Base-by-base conservation (phyloP, 2,113 vertebrate species). In the Neotragus pygmaeus region DNA sequence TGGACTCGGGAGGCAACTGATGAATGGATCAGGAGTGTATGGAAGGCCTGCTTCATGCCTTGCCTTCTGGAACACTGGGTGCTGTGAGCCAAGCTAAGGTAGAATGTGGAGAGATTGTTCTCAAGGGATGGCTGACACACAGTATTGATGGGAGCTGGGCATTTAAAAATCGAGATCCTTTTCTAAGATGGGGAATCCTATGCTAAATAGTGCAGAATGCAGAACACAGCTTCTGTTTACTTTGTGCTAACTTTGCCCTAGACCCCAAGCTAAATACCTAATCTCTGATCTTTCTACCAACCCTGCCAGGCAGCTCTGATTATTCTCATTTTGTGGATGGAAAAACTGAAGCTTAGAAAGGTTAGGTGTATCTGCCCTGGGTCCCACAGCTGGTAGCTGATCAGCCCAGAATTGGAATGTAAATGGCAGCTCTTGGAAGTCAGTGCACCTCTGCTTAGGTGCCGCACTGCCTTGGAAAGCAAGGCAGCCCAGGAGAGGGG, bases 301-400 rank as follows among this genome's bases (percentile, higher is more conserved):
- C 3, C 28, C 19, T 80, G 1, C 10, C 14, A 86, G n/a, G 33
- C 11, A 78, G 45, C 43, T 78, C n/a, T 89, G 47, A 49, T 73
- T 27, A 75, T 82, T 70, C 12, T 91, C 10, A 60, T 93, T 86
- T 89, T 88, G 30, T 73, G 19, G 6, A 58, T 66, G 33, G 90
- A 70, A 94, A 92, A 80, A 62, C 16, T 30, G 88, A 91, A 58
- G 45, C 25, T 49, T 77, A 15, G 12, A 82, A 88, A 95, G 12
- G 2, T 11, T 66, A 60, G 47, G 19, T 62, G 36, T 86, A 23
- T 57, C 77, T 90, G 57, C 17, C 11, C 0, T 2, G 55, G 14
- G 5, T 53, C n/a, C 28, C 17, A 55, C 4, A 47, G 77, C 30
- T 58, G 28, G 3, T 12, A 62, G 60, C 33, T 45, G 14, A 57